A percentile compares a stretch with the other conserved stretches of the same genome.
These are phyloP conservation scores for Vanessa tameamea DNA, from an alignment of 1,140 invertebrate species.

Conservation along the genomic window DNA sequence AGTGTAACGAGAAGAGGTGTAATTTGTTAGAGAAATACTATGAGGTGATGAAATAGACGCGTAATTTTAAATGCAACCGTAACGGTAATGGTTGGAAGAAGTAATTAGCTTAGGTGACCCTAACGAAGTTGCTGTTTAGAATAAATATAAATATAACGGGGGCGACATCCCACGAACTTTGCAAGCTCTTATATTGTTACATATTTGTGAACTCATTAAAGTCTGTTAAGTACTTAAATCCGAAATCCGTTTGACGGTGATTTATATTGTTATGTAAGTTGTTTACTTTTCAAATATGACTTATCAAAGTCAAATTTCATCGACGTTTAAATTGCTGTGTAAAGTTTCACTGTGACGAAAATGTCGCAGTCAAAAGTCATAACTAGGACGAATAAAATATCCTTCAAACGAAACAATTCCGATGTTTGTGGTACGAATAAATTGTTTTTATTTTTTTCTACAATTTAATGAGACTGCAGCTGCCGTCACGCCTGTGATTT, in stretches of 20 bases:
- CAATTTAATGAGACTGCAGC: background rate
- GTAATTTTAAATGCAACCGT: background rate
- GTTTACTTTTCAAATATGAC: slow-evolving; percentile 3
- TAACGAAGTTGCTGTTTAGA: background rate
- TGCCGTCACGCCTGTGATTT: background rate
- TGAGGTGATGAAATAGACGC: no score
- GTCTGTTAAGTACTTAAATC: background rate
- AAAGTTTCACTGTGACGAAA: background rate
- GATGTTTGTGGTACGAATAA: background rate
- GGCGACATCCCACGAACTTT: background rate
- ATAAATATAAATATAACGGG: no score
- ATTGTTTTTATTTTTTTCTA: background rate
- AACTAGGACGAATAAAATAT: background rate
- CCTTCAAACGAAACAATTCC: background rate
- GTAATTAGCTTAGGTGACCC: no score
- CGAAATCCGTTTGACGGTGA: background rate
- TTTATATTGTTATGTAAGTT: background rate
- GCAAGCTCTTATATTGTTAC: no score
- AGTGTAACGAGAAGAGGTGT: background rate
- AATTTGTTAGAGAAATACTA: background rate
- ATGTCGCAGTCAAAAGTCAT: background rate
- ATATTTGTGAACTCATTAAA: background rate
- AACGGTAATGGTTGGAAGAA: background rate
- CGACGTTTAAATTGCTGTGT: background rate
- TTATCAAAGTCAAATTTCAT: background rate